These are phyloP conservation scores for Dipodomys stephensi DNA, from an alignment of 2,113 vertebrate genomes.

Conservation along the genomic window DNA sequence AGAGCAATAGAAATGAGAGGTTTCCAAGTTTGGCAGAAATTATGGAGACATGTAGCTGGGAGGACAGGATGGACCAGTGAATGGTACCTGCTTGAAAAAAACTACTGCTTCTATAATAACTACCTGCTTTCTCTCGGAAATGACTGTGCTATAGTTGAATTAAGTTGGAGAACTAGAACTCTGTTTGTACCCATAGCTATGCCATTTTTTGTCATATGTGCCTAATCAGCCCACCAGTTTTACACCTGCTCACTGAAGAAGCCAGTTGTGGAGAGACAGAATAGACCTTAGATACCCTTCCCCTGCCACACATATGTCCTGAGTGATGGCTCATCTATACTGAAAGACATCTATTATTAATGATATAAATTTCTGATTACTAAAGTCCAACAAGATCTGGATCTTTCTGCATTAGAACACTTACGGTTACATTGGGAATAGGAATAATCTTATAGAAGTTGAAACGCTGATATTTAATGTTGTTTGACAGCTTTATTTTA, in stretches of 20 bases:
- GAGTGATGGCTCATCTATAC: neutral
- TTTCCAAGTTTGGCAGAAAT: neutral
- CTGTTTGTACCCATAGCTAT: neutral
- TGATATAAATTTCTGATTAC: neutral
- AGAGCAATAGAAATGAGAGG: neutral
- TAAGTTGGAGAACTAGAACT: neutral
- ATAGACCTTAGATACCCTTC: neutral
- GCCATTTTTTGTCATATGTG: neutral
- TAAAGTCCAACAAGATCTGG: neutral
- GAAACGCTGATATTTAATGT: neutral
- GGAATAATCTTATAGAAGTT: neutral
- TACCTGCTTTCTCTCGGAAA: neutral
- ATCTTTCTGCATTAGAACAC: neutral
- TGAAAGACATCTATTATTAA: neutral
- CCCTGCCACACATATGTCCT: neutral
- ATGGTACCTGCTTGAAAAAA: neutral
- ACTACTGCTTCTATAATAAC: neutral
- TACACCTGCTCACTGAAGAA: neutral
- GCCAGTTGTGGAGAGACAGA: neutral
- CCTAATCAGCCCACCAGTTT: neutral
- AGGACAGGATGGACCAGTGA: neutral
- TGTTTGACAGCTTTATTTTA: conserved; percentile 31
- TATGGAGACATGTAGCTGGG: neutral
- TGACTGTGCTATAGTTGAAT: neutral
- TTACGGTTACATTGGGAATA: neutral